These are phyloP conservation scores for Vidua macroura DNA, from an alignment of 2,113 vertebrate species.

Conservation along the genomic window DNA sequence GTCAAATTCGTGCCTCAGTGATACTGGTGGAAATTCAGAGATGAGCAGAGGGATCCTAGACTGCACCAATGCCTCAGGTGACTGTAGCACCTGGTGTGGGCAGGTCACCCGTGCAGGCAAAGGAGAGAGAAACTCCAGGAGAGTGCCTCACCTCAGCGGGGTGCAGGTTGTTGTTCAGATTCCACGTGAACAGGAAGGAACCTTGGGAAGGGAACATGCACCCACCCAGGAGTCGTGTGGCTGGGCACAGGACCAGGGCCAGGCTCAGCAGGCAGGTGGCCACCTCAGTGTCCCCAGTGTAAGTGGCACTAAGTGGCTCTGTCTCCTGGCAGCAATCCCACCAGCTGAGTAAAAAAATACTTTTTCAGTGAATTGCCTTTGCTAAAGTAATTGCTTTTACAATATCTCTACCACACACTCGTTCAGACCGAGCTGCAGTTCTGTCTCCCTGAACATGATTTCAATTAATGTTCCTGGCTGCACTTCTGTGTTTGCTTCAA, in stretches of 20 bases:
- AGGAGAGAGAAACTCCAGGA: not conserved
- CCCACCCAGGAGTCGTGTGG: not conserved
- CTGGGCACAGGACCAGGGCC: not conserved
- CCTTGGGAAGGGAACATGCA: fast-evolving
- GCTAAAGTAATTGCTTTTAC: conserved; percentile 58
- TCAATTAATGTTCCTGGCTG: conserved; percentile 7
- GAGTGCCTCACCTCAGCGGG: not conserved
- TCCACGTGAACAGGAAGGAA: not conserved
- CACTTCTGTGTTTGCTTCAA: not conserved
- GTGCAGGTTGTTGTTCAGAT: not conserved
- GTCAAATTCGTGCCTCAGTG: not conserved
- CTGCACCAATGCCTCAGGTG: not conserved
- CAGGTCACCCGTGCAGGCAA: not conserved
- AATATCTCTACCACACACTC: conserved; percentile 20
- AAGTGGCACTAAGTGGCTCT: not conserved
- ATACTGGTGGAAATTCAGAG: not conserved
- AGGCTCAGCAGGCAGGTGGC: not conserved
- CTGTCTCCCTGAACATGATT: not conserved
- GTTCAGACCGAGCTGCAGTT: not conserved
- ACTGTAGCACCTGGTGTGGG: not conserved
- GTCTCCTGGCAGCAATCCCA: not conserved
- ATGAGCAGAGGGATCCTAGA: not conserved
- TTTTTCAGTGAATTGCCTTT: conserved; percentile 24
- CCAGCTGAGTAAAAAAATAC: not conserved
- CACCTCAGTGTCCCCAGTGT: not conserved